phyloP scores from a whole-genome alignment of 2,888 invertebrate genomes.

The Chrysotoxum bicinctum region DNA sequence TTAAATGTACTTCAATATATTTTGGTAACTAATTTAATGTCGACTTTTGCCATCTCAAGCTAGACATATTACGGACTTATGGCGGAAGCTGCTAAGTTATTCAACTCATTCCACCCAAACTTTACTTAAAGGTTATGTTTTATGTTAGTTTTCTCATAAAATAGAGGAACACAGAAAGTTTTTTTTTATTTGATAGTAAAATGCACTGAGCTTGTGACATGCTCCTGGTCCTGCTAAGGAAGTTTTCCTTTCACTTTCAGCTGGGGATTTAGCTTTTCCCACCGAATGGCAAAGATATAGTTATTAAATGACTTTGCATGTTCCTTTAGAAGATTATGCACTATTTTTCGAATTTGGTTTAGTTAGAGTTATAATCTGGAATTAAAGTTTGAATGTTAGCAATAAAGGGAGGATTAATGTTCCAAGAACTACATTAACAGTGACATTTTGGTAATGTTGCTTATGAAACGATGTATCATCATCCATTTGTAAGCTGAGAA shows the following conservation, averaged over 20 bases:
- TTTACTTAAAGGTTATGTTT: background rate
- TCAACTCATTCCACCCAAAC: background rate
- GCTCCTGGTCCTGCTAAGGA: background rate
- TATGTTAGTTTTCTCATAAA: background rate
- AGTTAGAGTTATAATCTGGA: background rate
- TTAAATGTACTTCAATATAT: slow-evolving; percentile 46
- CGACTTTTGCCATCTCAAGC: background rate
- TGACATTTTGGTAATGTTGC: too few species aligned
- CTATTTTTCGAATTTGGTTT: background rate
- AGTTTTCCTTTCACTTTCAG: slow-evolving; percentile 23
- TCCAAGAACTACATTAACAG: background rate
- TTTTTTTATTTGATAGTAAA: background rate
- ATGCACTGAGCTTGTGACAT: background rate
- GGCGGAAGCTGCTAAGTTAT: background rate
- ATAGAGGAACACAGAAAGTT: background rate
- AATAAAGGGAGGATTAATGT: slow-evolving; percentile 19
- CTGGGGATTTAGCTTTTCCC: slow-evolving; percentile 11
- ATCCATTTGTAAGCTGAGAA: background rate
- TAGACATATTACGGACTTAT: background rate
- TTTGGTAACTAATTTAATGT: slow-evolving; percentile 35
- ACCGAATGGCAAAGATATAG: slow-evolving; percentile 28
- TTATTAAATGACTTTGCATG: slow-evolving; percentile 38
- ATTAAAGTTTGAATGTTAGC: background rate
- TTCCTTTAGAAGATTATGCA: background rate
- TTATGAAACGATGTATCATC: background rate